A percentile compares a stretch with the other conserved stretches of the same genome.
Evolutionary conservation across 2,113 vertebrate genomes (phyloP).

Genomic region (Rhinoptilus africanus): DNA sequence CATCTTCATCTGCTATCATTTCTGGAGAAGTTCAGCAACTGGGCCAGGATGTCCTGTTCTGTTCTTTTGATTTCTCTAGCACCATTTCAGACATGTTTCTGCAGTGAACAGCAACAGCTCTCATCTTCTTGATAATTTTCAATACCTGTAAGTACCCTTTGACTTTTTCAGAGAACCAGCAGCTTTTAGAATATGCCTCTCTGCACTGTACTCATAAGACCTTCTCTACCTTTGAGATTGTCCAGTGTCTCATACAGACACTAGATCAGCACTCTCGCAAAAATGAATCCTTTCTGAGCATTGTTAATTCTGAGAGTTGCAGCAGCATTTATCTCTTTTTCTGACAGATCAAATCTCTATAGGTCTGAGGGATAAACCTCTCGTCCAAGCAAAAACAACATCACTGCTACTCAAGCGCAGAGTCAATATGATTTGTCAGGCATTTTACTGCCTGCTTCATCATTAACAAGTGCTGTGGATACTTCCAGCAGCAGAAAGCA

Average conservation of each 20-base stretch:
- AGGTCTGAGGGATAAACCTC: background rate
- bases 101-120: background rate
- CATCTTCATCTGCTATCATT: background rate
- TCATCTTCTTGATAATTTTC: background rate
- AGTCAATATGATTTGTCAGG: background rate
- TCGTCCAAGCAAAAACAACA: background rate
- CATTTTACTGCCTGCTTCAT: background rate
- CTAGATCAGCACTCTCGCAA: background rate
- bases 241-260: background rate
- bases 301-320: background rate
- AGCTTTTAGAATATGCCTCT: background rate
- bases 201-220: fast-evolving
- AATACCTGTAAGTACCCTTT: background rate
- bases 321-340: background rate
- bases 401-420: background rate
- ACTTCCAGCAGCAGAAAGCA: background rate
- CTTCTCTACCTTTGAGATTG: background rate
- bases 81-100: background rate
- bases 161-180: background rate
- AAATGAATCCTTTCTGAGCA: background rate
- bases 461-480: background rate
- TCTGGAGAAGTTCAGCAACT: background rate
- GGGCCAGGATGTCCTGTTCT: background rate
- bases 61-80: background rate
- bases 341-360: background rate